phyloP scores from a whole-genome alignment of 2,797 vertebrate genomes.

The Lindbergichthys nudifrons region DNA sequence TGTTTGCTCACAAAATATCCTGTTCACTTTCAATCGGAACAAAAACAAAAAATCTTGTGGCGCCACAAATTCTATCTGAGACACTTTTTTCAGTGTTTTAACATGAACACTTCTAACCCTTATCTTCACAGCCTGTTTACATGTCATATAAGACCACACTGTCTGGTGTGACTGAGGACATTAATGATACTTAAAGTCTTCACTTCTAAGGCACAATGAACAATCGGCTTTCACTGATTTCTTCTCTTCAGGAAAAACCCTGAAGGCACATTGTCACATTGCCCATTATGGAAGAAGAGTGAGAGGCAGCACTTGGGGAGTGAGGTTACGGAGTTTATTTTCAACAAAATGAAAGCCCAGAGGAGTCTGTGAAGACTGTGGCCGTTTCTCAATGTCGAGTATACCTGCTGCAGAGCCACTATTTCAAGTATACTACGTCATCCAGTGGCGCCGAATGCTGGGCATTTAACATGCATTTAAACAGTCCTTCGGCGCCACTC shows the following conservation, averaged over 20 bases:
- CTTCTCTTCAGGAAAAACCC: constrained; percentile 1
- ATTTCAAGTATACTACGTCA: no score
- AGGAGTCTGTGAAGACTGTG: background rate
- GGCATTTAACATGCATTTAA: no score
- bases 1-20: background rate
- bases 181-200: constrained; percentile 18
- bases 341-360: constrained; percentile 27
- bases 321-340: constrained; percentile 27
- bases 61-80: background rate
- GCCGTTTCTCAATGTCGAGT: background rate
- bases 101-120: background rate
- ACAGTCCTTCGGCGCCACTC: no score
- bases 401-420: no score
- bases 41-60: constrained; percentile 7
- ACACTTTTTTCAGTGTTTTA: background rate
- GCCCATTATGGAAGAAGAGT: constrained; percentile 11
- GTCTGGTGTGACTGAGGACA: constrained; percentile 28
- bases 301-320: constrained; percentile 20
- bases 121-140: background rate
- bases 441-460: no score
- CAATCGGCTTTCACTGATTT: constrained; percentile 14
- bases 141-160: background rate
- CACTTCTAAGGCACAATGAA: background rate
- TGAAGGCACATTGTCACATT: background rate
- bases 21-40: constrained; percentile 6